Conservation (phyloP, 2,888 invertebrate genomes). For the Galerucella nymphaeae region DNA sequence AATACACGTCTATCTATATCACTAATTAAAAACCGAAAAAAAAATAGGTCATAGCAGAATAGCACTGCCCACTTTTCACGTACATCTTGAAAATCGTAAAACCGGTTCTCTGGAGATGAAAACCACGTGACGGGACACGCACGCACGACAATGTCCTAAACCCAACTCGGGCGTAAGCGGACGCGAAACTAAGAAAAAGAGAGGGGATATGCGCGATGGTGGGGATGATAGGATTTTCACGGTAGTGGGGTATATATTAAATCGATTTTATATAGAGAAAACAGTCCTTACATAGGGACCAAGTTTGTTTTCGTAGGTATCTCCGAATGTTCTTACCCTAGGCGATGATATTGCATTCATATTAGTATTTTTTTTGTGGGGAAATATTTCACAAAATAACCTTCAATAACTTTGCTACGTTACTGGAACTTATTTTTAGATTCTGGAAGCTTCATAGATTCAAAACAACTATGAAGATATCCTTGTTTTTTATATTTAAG, state of each 20-base stretch:
- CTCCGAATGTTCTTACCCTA: constrained; percentile 49
- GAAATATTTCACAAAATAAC: constrained; percentile 30
- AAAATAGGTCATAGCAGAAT: constrained; percentile 16
- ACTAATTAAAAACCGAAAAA: constrained; percentile 9
- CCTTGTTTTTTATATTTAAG: too few species aligned
- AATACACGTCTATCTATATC: constrained; percentile 2
- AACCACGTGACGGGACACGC: constrained; percentile 38
- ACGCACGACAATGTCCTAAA: constrained; percentile 39
- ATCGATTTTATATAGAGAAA: constrained; percentile 44
- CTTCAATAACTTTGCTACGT: too few species aligned
- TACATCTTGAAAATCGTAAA: constrained; percentile 28
- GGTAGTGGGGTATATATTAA: constrained; percentile 40
- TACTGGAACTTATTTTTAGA: too few species aligned
- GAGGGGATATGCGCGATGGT: constrained; percentile 34
- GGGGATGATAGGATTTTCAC: constrained; percentile 38
- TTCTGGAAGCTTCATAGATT: too few species aligned
- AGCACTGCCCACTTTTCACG: constrained; percentile 28
- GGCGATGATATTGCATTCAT: constrained; percentile 43
- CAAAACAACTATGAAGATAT: too few species aligned
- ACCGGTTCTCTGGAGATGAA: constrained; percentile 24
- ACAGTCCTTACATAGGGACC: constrained; percentile 25
- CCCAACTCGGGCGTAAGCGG: constrained; percentile 51
- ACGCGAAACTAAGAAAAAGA: constrained; percentile 41
- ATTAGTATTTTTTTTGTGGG: constrained; percentile 25
- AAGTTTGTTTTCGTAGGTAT: constrained; percentile 45